A percentile compares a stretch with the other conserved stretches of the same genome.
Evolutionary conservation across 2,797 vertebrate species (phyloP).

Genomic region (Aulostomus chinensis): DNA sequence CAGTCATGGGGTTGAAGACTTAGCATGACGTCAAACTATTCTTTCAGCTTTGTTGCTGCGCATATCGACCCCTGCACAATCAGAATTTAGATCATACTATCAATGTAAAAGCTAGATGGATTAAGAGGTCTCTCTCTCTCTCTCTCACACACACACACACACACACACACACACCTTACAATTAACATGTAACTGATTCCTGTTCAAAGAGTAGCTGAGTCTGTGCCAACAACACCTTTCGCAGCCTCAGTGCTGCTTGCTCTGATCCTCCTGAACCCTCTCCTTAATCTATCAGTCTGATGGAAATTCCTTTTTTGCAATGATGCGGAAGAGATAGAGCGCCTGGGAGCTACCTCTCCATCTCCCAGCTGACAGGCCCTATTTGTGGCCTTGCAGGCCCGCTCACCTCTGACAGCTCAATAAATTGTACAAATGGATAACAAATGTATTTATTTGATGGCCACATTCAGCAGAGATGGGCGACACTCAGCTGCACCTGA

Average conservation of each 20-base stretch:
- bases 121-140: too few species aligned
- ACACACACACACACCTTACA: too few species aligned
- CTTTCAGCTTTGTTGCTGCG: too few species aligned
- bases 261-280: conserved; percentile 48
- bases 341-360: conserved; percentile 46
- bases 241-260: conserved; percentile 13
- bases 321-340: conserved; percentile 58
- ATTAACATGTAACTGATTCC: too few species aligned
- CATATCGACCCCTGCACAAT: too few species aligned
- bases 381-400: conserved; percentile 51
- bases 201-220: too few species aligned
- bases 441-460: conserved; percentile 70
- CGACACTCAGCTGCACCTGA: conserved; percentile 36
- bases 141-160: too few species aligned
- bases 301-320: conserved; percentile 52
- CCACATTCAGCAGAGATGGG: conserved; percentile 34
- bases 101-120: too few species aligned
- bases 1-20: too few species aligned
- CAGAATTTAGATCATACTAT: too few species aligned
- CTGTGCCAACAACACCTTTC: too few species aligned
- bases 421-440: conserved; percentile 78
- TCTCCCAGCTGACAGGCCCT: conserved; percentile 57
- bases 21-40: too few species aligned
- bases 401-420: conserved; percentile 68
- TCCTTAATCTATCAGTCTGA: conserved; percentile 53